Evolutionary conservation across 2,797 vertebrate genomes (phyloP), one percentile per base, ranked within the genome.

Genomic region (Rhadinocentrus ornatus): DNA sequence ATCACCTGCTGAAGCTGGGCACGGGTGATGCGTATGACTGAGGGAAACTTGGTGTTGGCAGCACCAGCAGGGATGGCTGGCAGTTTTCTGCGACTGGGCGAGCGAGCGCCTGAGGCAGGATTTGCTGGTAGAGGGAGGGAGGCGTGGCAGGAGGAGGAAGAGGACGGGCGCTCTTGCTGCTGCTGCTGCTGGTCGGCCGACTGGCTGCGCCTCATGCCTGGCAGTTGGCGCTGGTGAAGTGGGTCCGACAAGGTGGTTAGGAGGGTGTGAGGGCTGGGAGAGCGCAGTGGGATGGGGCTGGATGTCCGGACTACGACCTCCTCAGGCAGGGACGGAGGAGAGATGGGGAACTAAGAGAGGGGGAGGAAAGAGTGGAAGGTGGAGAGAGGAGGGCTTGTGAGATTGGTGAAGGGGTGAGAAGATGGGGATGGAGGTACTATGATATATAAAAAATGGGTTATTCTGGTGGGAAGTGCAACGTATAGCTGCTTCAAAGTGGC

Each of bases 1-100:
- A 93, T 97, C 96, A 98, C 97, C 96, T 98, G 96, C 94, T 96
- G 94, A 27, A 94, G 94, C 88, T 97, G 96, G 77, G 96, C 96
- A 54, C 96, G 96, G 84, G 96, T 96, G 95, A 97, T 96, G 92
- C 95, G 95, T 92, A 96, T 98, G 93, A 97, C 93, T 86, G 96
- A 95, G 94, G 96, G 96, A 55, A 95, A 88, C 95, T 93, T 96
- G 94, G 87, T 84, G 89, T 94, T 95, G 92, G 93, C 92, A 69
- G 90, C 95, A 52, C 94, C 95, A 71, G 90, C 92, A n/a, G 96
- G 95, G 90, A 96, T 95, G 82, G 94, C 91, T 69, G 96, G 96
- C 86, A 97, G 96, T 88, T 96, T 96, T 93, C 96, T 95, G 84
- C 93, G 95, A 66, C 89, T 92, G 71, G 96, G 91, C 11, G 95